Conservation (phyloP, 2,888 invertebrate genomes). For the Epirrhoe tristata region DNA sequence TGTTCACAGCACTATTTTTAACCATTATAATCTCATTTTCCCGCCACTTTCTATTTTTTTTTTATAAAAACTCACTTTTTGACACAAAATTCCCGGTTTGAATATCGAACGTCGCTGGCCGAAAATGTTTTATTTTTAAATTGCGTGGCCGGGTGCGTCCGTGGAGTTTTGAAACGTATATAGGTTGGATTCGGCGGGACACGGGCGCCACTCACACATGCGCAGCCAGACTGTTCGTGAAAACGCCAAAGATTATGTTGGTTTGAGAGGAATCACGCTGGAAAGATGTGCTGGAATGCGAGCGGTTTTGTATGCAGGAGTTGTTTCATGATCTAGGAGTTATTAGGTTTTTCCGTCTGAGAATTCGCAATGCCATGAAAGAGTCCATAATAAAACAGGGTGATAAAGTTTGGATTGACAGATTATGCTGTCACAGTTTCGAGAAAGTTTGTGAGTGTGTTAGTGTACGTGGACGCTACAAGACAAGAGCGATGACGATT, state of each 20-base stretch:
- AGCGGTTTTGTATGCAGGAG: conserved; percentile 27
- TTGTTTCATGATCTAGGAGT: conserved; percentile 5
- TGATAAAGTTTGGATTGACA: not conserved
- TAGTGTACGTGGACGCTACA: too few species aligned
- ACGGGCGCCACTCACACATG: conserved; percentile 49
- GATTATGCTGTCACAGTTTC: not conserved
- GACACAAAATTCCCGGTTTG: conserved; percentile 38
- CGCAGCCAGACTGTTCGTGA: conserved; percentile 50
- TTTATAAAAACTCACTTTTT: conserved; percentile 39
- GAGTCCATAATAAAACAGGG: not conserved
- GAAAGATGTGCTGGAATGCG: conserved; percentile 21
- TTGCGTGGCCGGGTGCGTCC: conserved; percentile 69
- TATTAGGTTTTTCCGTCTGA: conserved; percentile 21
- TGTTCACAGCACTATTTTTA: conserved; percentile 64
- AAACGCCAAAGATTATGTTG: conserved; percentile 60
- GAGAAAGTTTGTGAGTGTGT: not conserved
- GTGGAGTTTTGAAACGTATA: conserved; percentile 79
- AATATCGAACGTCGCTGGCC: conserved; percentile 34
- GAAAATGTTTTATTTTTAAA: conserved; percentile 75
- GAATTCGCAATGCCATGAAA: conserved; percentile 4
- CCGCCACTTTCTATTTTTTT: conserved; percentile 24
- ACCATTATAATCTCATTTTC: conserved; percentile 57
- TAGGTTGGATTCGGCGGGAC: conserved; percentile 82
- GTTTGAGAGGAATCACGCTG: conserved; percentile 29
- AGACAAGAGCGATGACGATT: too few species aligned